Conservation (phyloP, 1,140 invertebrate genomes). For the Polypedilum pembai region DNA sequence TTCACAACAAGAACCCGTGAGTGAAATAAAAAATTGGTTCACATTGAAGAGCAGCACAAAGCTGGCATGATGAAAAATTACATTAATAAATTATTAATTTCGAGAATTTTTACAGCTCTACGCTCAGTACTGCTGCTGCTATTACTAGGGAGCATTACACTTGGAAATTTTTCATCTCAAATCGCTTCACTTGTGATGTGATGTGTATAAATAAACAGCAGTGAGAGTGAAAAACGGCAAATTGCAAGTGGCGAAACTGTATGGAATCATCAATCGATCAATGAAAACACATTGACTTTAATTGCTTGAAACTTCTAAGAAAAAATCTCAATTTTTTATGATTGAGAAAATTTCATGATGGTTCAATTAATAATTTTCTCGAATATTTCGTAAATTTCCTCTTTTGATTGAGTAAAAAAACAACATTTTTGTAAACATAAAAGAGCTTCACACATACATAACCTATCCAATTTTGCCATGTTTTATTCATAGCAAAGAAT, state of each 20-base stretch:
- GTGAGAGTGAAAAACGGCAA: background rate
- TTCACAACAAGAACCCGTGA: too few species aligned
- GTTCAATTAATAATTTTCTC: too few species aligned
- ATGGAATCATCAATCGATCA: constrained; percentile 6
- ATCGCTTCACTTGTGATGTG: background rate
- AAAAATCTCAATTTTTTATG: too few species aligned
- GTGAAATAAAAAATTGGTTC: too few species aligned
- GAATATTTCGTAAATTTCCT: background rate
- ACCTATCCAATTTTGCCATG: background rate
- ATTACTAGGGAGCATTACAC: background rate
- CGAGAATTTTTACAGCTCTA: background rate
- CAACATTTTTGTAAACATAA: background rate
- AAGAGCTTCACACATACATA: background rate
- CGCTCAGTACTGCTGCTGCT: background rate
- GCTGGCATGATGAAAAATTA: background rate
- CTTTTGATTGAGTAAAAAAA: background rate
- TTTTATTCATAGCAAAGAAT: constrained; percentile 9
- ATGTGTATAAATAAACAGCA: background rate
- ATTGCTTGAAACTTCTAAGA: background rate
- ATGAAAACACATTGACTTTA: constrained; percentile 3
- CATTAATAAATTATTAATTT: constrained; percentile 28
- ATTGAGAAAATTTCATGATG: too few species aligned
- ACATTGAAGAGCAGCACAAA: too few species aligned
- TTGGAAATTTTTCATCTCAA: background rate
- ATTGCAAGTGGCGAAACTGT: background rate